These are phyloP conservation scores for Amia ocellicauda DNA, from an alignment of 2,113 vertebrate genomes.

Conservation along the genomic window DNA sequence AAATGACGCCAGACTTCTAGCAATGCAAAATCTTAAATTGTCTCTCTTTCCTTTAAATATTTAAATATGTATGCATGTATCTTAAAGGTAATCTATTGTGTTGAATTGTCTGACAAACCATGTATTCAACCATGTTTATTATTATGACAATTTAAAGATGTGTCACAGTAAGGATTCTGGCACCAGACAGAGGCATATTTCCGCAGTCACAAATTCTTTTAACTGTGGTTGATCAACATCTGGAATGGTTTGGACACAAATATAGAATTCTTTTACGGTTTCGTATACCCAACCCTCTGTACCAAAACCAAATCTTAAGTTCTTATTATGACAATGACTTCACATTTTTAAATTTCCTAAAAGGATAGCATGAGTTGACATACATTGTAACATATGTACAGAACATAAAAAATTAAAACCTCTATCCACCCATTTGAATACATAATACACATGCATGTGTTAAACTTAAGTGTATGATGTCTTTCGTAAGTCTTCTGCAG, in stretches of 20 bases:
- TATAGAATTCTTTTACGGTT: conserved; percentile 44
- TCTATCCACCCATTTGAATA: too few species aligned
- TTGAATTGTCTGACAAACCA: conserved; percentile 37
- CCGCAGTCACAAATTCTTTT: conserved; percentile 21
- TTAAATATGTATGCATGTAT: conserved; percentile 42
- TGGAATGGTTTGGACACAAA: conserved; percentile 37
- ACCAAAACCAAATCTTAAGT: conserved; percentile 41
- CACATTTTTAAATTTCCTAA: too few species aligned
- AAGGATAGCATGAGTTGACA: too few species aligned
- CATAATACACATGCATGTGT: too few species aligned
- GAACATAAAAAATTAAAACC: not conserved
- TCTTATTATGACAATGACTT: conserved; percentile 8
- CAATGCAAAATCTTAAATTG: conserved; percentile 30
- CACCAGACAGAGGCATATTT: conserved; percentile 18
- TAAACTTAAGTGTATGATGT: too few species aligned
- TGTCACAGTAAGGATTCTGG: conserved; percentile 15
- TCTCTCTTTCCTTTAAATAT: conserved; percentile 52
- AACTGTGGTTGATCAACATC: conserved; percentile 19
- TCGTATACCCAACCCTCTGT: conserved; percentile 44
- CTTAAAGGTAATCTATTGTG: conserved; percentile 39
- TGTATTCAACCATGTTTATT: not conserved
- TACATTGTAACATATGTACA: not conserved
- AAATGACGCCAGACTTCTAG: not conserved
- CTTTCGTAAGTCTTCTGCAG: too few species aligned
- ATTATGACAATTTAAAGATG: conserved; percentile 10